These are phyloP conservation scores for Papilio polytes DNA, from an alignment of 1,140 invertebrate genomes.

Conservation along the genomic window DNA sequence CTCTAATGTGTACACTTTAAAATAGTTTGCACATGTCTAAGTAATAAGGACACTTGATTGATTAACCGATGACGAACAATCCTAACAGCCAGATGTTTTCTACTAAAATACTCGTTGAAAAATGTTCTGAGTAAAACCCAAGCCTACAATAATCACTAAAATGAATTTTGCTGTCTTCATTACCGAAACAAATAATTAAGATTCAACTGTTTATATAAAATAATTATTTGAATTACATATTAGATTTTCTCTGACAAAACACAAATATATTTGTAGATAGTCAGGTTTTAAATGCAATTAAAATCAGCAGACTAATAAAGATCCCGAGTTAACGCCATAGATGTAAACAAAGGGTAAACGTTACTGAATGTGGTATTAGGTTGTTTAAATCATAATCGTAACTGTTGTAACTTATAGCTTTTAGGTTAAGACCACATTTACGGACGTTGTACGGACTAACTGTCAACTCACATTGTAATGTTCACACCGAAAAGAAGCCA, in stretches of 20 bases:
- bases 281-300: neutral
- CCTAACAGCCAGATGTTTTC: neutral
- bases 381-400: neutral
- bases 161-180: neutral
- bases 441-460: too few relatives aligned
- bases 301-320: neutral
- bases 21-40: constrained; percentile 5
- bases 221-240: neutral
- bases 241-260: neutral
- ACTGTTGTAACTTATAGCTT: too few relatives aligned
- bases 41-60: neutral
- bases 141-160: neutral
- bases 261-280: neutral
- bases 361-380: neutral
- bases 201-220: too few relatives aligned
- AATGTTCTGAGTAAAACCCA: neutral
- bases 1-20: neutral
- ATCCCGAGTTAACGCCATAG: neutral
- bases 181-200: neutral
- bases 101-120: neutral
- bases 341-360: neutral
- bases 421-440: too few relatives aligned
- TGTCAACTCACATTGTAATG: too few relatives aligned
- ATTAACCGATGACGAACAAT: neutral
- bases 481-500: too few relatives aligned